phyloP scores from a whole-genome alignment of 2,888 invertebrate species.

The Pollenia labialis region DNA sequence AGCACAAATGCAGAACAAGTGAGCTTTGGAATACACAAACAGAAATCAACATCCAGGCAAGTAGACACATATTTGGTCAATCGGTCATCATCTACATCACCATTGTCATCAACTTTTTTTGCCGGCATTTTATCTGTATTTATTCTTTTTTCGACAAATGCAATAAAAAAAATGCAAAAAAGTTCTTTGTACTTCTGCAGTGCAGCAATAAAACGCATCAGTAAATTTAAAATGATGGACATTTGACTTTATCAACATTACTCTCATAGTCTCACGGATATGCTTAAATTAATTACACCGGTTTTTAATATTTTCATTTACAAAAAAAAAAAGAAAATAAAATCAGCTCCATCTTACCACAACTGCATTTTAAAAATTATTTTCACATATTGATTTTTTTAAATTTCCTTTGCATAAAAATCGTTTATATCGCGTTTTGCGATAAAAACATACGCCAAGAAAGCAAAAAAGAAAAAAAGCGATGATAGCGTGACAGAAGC shows the following conservation, averaged over 20 bases:
- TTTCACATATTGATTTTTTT: slow-evolving; percentile 20
- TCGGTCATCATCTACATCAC: slow-evolving; percentile 31
- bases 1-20: not conserved
- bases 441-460: slow-evolving; percentile 15
- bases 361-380: slow-evolving; percentile 18
- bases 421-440: slow-evolving; percentile 33
- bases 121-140: not conserved
- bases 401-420: slow-evolving; percentile 14
- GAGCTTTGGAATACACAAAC: not conserved
- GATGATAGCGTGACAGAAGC: slow-evolving; percentile 68
- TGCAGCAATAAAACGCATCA: slow-evolving; percentile 37
- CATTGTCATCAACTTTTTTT: slow-evolving; percentile 11
- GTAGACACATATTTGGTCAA: not conserved
- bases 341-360: slow-evolving; percentile 12
- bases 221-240: slow-evolving; percentile 45
- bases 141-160: slow-evolving; percentile 16
- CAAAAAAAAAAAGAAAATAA: slow-evolving; percentile 33
- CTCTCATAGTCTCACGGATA: slow-evolving; percentile 66
- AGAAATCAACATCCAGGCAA: not conserved
- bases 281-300: slow-evolving; percentile 69
- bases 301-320: slow-evolving; percentile 48
- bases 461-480: not conserved
- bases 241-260: slow-evolving; percentile 57
- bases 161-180: not conserved
- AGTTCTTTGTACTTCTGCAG: slow-evolving; percentile 1